phyloP scores from a whole-genome alignment of 2,888 invertebrate species.

The Oxycera nigricornis region DNA sequence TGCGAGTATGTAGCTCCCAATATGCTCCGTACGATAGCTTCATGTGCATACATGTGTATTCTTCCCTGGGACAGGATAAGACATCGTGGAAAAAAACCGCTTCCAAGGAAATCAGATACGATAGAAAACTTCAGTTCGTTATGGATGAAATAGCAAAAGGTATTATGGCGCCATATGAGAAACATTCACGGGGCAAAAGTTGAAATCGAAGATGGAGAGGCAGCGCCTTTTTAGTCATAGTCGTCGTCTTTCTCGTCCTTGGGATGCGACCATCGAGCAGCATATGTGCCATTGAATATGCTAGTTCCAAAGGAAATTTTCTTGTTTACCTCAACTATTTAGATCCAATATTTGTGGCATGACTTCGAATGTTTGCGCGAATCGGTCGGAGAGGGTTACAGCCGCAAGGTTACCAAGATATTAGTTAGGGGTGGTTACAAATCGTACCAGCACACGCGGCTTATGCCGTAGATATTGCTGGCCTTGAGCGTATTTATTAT shows the following conservation, averaged over 20 bases:
- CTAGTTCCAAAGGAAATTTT: constrained; percentile 19
- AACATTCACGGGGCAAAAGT: constrained; percentile 34
- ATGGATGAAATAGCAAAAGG: constrained; percentile 45
- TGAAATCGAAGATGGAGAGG: constrained; percentile 21
- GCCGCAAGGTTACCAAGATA: constrained; percentile 12
- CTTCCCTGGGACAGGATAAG: neutral
- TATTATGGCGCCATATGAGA: constrained; percentile 45
- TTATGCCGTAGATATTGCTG: constrained; percentile 23
- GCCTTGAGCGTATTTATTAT: constrained; percentile 36
- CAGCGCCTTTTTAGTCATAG: neutral
- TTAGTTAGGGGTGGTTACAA: constrained; percentile 15
- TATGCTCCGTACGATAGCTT: neutral
- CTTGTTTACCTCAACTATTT: constrained; percentile 38
- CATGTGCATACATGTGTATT: neutral
- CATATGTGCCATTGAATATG: neutral
- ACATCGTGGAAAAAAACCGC: neutral
- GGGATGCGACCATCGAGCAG: neutral
- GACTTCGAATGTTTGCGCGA: constrained; percentile 7
- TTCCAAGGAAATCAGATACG: constrained; percentile 42
- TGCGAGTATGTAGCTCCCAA: neutral
- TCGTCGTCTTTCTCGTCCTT: neutral
- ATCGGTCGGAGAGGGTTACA: neutral
- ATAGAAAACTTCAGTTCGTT: constrained; percentile 44
- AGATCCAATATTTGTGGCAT: constrained; percentile 30
- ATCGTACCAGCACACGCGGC: neutral